Evolutionary conservation across 1,140 invertebrate genomes (phyloP), one percentile per base, ranked within the genome.

Genomic region (Carcinoscorpius rotundicauda): DNA sequence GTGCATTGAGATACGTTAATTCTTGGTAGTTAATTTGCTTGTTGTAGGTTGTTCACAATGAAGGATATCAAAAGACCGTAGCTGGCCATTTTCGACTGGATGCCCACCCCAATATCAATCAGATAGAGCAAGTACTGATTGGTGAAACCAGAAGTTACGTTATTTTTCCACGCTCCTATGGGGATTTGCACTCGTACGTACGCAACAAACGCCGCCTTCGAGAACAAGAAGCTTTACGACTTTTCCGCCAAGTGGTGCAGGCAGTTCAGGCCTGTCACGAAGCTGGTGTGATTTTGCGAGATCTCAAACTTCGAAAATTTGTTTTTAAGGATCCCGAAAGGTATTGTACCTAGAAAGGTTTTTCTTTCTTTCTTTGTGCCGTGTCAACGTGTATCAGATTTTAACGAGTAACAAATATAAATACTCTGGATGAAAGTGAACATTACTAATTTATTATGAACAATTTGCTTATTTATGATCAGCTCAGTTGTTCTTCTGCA

Each of bases 231-330:
- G 92, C 92, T 2, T 81, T 85, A 60, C 79, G 83, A 66, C 82
- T 97, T 49, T 96, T 96, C 79, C 83, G 85, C 66, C 95, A 98
- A 80, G 91, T 96, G 71, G 89, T 89, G 59, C 82, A 85, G 72
- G 88, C 93, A 4, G 93, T 98, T 3, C 82, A 86, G 66, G 86
- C 87, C 66, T 98, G 95, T 76, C 95, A 98, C 79, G 83, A 86
- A 69, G 87, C 89, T 73, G 93, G 94, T 55, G 87, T 98, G 66
- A 89, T 97, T 62, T 83, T 98, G 67, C 82, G 94, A 74, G 95
- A 98, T 79, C 85, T 98, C 71, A 97, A 97, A 77, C 84, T 98
- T 61, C 84, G 94, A 76, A 97, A 97, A 76, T 97, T 98, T 79
- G 93, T 97, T 72, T 98, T 98, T 79, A 86, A 87, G 61, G 89